Evolutionary conservation across 2,113 vertebrate genomes (phyloP).

Genomic region (Otolemur garnettii): DNA sequence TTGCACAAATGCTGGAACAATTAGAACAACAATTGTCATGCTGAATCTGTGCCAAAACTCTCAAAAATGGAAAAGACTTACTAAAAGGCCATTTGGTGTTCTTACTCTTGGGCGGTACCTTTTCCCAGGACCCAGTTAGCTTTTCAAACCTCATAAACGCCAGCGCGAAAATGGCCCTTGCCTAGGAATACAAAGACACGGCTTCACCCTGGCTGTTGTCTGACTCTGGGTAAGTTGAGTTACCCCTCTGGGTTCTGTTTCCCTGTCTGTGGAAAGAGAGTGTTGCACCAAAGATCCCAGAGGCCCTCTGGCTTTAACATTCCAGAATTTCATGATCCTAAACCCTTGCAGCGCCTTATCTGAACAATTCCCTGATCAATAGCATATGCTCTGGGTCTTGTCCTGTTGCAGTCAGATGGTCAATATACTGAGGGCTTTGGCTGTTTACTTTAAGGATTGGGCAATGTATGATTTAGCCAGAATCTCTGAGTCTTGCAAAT

Average conservation of each 20-base stretch:
- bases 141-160: conserved; percentile 24
- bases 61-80: conserved; percentile 37
- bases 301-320: conserved; percentile 25
- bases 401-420: conserved; percentile 62
- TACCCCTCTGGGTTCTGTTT: not conserved
- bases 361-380: conserved; percentile 51
- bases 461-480: conserved; percentile 65
- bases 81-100: conserved; percentile 45
- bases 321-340: conserved; percentile 61
- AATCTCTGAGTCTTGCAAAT: conserved; percentile 64
- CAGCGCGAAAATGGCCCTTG: not conserved
- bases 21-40: conserved; percentile 44
- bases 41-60: conserved; percentile 52
- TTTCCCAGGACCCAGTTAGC: not conserved
- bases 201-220: not conserved
- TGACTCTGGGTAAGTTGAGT: conserved; percentile 15
- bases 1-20: conserved; percentile 66
- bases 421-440: conserved; percentile 55
- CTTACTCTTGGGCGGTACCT: not conserved
- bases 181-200: not conserved
- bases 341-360: conserved; percentile 64
- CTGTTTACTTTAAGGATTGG: conserved; percentile 83
- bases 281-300: not conserved
- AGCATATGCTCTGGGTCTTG: conserved; percentile 29
- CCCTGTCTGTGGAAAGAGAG: not conserved